Percentiles rank a stretch among this genome's conserved stretches.
These are phyloP conservation scores for Aquatica leii DNA, from an alignment of 2,888 invertebrate species.

Conservation along the genomic window DNA sequence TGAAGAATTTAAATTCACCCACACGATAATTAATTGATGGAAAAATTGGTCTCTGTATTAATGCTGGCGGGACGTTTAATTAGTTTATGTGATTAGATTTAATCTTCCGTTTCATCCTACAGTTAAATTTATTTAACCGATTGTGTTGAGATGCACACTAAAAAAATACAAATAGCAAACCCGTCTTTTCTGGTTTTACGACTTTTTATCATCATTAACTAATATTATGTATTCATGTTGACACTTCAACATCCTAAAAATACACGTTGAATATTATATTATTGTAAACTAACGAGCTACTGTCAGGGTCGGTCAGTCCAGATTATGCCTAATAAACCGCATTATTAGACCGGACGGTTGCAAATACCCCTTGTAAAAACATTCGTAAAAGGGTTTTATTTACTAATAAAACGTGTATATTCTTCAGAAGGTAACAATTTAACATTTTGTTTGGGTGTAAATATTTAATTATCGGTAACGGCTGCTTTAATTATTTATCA, in stretches of 20 bases:
- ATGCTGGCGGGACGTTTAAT: slow-evolving; percentile 43
- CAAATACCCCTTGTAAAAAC: slow-evolving; percentile 35
- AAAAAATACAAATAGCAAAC: no score
- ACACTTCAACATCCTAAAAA: slow-evolving; percentile 33
- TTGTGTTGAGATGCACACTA: not conserved
- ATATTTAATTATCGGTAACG: no score
- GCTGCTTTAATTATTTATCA: no score
- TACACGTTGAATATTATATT: slow-evolving; percentile 14
- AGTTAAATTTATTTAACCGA: slow-evolving; percentile 8
- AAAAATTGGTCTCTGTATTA: slow-evolving; percentile 48
- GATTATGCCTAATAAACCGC: slow-evolving; percentile 30
- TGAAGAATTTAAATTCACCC: slow-evolving; percentile 51
- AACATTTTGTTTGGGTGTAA: no score
- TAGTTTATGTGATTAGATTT: slow-evolving; percentile 29
- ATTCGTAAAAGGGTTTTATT: slow-evolving; percentile 9
- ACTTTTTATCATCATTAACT: slow-evolving; percentile 25
- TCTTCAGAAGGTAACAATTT: no score
- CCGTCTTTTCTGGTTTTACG: slow-evolving; percentile 23
- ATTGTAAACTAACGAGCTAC: slow-evolving; percentile 33
- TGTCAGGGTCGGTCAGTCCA: slow-evolving; percentile 27
- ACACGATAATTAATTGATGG: slow-evolving; percentile 51
- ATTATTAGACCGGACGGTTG: slow-evolving; percentile 39
- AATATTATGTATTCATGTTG: slow-evolving; percentile 26
- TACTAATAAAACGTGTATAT: no score
- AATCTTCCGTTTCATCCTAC: slow-evolving; percentile 11